Percentiles rank a stretch among this genome's conserved stretches.
phyloP scores from a whole-genome alignment of 2,113 vertebrate species.

The Physeter macrocephalus region DNA sequence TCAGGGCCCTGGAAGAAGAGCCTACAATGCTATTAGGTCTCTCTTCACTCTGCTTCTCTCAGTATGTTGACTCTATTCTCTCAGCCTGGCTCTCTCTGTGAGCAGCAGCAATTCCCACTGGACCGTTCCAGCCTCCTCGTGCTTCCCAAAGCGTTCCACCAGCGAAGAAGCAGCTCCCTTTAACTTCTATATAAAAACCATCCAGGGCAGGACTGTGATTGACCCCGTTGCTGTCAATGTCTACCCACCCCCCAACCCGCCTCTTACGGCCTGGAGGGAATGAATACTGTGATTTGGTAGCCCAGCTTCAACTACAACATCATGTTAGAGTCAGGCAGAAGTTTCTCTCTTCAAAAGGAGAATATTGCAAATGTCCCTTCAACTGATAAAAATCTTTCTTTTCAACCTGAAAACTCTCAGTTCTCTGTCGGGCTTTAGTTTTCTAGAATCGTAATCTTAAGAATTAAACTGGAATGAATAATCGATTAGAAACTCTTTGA shows the following conservation, averaged over 20 bases:
- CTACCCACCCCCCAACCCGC: rapidly evolving
- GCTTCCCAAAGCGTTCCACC: background rate
- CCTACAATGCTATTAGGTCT: rapidly evolving
- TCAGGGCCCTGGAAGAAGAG: background rate
- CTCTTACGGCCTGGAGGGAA: background rate
- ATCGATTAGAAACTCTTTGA: background rate
- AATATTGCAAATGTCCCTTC: background rate
- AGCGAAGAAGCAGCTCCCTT: background rate
- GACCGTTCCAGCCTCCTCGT: background rate
- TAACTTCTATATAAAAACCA: background rate
- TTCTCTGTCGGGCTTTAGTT: background rate
- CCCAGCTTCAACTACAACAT: too few relatives aligned
- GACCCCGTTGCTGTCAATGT: background rate
- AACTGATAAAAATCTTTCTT: background rate
- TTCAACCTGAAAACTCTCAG: background rate
- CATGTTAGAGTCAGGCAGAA: background rate
- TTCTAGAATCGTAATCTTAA: background rate
- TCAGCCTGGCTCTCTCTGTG: background rate
- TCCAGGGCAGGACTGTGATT: background rate
- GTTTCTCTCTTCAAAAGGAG: background rate
- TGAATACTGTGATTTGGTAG: background rate
- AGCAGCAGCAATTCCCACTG: background rate
- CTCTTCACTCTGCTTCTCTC: background rate
- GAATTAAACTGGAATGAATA: background rate
- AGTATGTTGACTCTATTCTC: background rate